phyloP scores from a whole-genome alignment of 2,888 invertebrate genomes.

The Cremastobaeus sp. region DNA sequence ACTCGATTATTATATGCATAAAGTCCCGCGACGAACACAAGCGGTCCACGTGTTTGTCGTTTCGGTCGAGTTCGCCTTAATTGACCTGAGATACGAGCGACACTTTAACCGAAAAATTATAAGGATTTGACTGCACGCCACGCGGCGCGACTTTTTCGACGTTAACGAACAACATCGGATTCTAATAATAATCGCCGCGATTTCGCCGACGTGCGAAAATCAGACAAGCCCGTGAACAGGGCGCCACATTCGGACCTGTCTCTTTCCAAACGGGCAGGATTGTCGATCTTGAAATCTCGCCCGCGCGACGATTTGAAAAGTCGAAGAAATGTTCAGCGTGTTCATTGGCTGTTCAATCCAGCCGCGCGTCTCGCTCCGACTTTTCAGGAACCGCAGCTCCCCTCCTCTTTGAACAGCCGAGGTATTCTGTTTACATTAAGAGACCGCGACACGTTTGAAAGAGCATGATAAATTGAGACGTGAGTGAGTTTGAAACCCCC shows the following conservation, averaged over 20 bases:
- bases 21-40: conserved; percentile 45
- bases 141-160: conserved; percentile 7
- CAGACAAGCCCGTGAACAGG: no score
- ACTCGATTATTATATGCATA: conserved; percentile 45
- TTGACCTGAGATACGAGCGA: conserved; percentile 77
- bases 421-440: conserved; percentile 47
- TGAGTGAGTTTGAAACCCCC: conserved; percentile 37
- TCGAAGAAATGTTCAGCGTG: no score
- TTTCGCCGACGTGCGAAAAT: no score
- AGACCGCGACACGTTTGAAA: conserved; percentile 53
- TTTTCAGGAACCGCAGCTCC: background rate
- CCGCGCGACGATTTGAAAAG: no score
- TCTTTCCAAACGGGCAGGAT: no score
- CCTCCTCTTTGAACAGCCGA: conserved; percentile 31
- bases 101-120: conserved; percentile 66
- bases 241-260: no score
- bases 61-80: conserved; percentile 77
- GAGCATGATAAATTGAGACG: conserved; percentile 53
- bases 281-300: no score
- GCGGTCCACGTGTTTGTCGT: conserved; percentile 76
- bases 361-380: background rate
- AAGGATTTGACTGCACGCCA: conserved; percentile 31
- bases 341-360: no score
- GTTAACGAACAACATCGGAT: conserved; percentile 26
- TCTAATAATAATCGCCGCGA: conserved; percentile 31